Conservation (phyloP, 2,888 invertebrate species). For the Cataglyphis livida region DNA sequence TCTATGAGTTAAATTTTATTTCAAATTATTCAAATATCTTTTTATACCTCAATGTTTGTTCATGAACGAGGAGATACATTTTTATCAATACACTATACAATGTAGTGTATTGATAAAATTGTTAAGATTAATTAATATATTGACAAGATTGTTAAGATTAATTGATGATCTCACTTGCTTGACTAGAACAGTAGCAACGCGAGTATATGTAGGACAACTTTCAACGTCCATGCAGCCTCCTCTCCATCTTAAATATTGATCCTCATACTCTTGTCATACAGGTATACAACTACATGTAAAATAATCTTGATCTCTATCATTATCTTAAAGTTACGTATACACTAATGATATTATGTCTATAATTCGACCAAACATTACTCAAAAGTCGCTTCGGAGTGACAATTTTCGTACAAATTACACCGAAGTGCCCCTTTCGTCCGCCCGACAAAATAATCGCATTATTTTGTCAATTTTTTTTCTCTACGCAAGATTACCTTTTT, state of each 20-base stretch:
- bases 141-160: neutral
- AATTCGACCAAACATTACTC: slow-evolving; percentile 65
- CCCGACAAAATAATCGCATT: slow-evolving; percentile 17
- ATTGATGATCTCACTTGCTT: slow-evolving; percentile 37
- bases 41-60: neutral
- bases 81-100: neutral
- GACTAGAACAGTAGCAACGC: slow-evolving; percentile 51
- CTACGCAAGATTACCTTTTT: slow-evolving; percentile 15
- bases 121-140: neutral
- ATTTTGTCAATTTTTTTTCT: neutral
- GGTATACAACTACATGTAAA: slow-evolving; percentile 73
- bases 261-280: slow-evolving; percentile 62
- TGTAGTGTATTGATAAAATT: slow-evolving; percentile 18
- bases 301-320: slow-evolving; percentile 71
- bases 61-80: neutral
- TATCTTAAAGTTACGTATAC: slow-evolving; percentile 62
- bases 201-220: slow-evolving; percentile 59
- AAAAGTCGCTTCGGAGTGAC: slow-evolving; percentile 12
- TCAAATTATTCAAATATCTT: neutral
- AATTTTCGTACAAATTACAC: slow-evolving; percentile 58
- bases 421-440: slow-evolving; percentile 20
- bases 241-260: slow-evolving; percentile 66
- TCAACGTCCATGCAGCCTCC: slow-evolving; percentile 62
- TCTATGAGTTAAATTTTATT: neutral
- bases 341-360: slow-evolving; percentile 68